Conservation (phyloP, 2,888 invertebrate genomes). For the Lissonota sp. region DNA sequence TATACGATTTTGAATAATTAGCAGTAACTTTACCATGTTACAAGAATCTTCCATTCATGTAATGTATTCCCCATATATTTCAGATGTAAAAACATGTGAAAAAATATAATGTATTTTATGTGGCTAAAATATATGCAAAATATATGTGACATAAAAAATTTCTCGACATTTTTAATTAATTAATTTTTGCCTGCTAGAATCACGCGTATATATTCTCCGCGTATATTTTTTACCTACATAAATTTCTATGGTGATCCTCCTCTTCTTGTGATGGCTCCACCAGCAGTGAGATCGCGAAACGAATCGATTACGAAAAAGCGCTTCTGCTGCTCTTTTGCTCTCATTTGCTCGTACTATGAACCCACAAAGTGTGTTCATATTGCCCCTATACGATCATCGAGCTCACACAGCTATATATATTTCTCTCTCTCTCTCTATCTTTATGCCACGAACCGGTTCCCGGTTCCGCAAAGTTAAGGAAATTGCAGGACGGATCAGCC, state of each 20-base stretch:
- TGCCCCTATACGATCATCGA: slow-evolving; percentile 33
- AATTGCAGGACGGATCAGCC: slow-evolving; percentile 72
- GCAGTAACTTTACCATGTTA: no score
- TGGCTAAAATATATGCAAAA: no score
- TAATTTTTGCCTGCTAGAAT: no score
- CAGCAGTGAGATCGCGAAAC: slow-evolving; percentile 57
- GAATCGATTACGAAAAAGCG: slow-evolving; percentile 65
- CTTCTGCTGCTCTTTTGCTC: slow-evolving; percentile 47
- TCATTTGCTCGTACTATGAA: slow-evolving; percentile 40
- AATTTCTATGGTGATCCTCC: neutral
- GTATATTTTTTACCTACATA: no score
- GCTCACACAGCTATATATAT: slow-evolving; percentile 4
- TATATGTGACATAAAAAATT: no score
- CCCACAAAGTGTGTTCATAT: slow-evolving; percentile 22
- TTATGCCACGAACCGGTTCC: slow-evolving; percentile 63
- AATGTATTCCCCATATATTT: no score
- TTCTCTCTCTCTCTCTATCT: slow-evolving; percentile 36
- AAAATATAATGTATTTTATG: no score
- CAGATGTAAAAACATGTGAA: no score
- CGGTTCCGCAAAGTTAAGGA: slow-evolving; percentile 75
- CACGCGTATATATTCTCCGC: no score
- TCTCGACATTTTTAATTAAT: no score
- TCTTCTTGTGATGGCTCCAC: neutral
- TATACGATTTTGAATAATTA: no score
- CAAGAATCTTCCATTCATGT: no score